Evolutionary conservation across 2,888 invertebrate genomes (phyloP), one percentile per base, ranked within the genome.

Genomic region (Exocentrus adspersus): DNA sequence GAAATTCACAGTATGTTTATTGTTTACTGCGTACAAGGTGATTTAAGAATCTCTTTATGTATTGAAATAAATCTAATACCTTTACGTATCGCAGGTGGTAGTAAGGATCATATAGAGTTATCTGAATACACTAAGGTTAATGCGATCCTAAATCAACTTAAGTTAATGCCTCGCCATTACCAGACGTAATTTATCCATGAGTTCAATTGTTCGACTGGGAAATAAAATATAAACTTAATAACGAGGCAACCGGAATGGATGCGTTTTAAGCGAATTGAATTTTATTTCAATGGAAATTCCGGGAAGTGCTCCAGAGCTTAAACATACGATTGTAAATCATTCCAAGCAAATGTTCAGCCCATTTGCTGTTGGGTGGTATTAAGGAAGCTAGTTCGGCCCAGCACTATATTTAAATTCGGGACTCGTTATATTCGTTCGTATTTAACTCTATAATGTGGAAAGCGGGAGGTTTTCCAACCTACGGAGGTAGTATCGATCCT

Each of bases 361-460:
- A 72, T 73, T 73, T 71, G 56, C 59, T 73, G 73, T 73, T 69
- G 69, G 71, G 65, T 71, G 68, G 70, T 67, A 71, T 72, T 68
- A 71, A 73, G 73, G 68, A 69, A 73, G 65, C 60, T 68, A 56
- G 51, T 51, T 57, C 50, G 50, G 53, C 61, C n/a, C 41, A 14
- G 32, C 53, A 59, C 63, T 52, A 62, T 66, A 68, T 65, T 65
- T 68, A 64, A 66, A 63, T 63, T 60, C 52, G 42, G 64, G 61
- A 53, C 66, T 57, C 60, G n/a, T n/a, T 66, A 60, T 60, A 66
- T 63, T 62, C 65, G 60, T 60, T 43, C 63, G 57, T 32, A 7
- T 32, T 32, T 32, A 32, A 32, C n/a, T 32, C 9, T 2, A 32
- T 32, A 32, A 32, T 32, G n/a, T 32, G 7, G 28, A 28, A 28